Evolutionary conservation across 2,113 vertebrate genomes (phyloP).

Genomic region (Camarhynchus parvulus): DNA sequence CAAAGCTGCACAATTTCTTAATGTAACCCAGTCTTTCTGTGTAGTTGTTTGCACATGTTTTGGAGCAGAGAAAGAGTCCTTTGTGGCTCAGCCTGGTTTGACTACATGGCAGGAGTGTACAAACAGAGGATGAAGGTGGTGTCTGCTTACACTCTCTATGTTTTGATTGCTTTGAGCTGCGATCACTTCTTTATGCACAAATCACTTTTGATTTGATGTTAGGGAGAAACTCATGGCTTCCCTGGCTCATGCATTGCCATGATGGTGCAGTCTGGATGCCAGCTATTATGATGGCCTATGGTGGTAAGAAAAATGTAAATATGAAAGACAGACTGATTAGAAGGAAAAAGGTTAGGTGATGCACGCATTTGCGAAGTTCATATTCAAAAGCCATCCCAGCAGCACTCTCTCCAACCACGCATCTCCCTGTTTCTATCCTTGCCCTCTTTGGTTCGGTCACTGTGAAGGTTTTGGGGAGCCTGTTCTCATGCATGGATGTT

Average conservation of each 20-base stretch:
- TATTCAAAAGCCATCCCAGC: background rate
- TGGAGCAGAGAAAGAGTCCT: conserved; percentile 4
- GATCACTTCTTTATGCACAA: background rate
- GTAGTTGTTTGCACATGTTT: conserved; percentile 31
- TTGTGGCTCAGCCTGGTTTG: conserved; percentile 20
- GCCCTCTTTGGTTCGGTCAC: background rate
- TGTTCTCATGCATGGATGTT: background rate
- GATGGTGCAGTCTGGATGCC: background rate
- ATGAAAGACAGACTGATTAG: background rate
- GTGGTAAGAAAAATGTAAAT: background rate
- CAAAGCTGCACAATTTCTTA: conserved; percentile 16
- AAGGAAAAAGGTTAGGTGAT: background rate
- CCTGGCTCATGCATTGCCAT: background rate
- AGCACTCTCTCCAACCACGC: background rate
- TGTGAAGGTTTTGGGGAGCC: background rate
- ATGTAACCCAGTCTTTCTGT: conserved; percentile 9
- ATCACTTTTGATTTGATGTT: background rate
- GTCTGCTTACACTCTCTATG: background rate
- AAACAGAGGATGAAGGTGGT: background rate
- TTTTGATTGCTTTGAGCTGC: conserved; percentile 1
- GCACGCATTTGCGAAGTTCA: background rate
- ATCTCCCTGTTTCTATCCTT: background rate
- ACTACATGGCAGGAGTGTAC: background rate
- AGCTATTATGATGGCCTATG: background rate
- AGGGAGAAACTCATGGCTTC: background rate